These are phyloP conservation scores for Leptoclinus maculatus DNA, from an alignment of 2,797 vertebrate genomes.

Conservation along the genomic window DNA sequence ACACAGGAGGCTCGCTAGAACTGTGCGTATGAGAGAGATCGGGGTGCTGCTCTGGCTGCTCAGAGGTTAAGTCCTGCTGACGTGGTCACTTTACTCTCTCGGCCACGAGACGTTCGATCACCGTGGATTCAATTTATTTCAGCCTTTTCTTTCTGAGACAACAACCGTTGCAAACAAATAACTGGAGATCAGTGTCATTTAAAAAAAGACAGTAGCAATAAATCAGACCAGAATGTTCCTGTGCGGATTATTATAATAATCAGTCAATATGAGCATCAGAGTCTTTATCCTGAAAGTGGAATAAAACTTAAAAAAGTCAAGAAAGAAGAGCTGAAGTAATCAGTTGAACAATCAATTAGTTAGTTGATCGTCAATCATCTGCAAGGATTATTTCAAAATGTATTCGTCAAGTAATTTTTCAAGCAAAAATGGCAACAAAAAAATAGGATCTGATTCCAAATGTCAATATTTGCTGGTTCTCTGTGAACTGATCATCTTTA, in stretches of 20 bases:
- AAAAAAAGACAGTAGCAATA: not conserved
- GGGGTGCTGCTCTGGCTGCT: not conserved
- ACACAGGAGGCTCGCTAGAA: constrained; percentile 46
- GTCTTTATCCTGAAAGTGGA: not conserved
- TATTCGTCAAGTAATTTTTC: not conserved
- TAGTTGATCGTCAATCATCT: not conserved
- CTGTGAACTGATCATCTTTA: not conserved
- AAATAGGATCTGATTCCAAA: not conserved
- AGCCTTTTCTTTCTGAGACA: not conserved
- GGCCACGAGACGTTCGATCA: constrained; percentile 3
- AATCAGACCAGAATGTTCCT: not conserved
- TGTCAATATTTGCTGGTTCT: not conserved
- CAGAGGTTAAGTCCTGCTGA: constrained; percentile 35
- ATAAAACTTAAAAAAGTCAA: not conserved
- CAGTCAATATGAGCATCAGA: not conserved
- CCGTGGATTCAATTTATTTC: not conserved
- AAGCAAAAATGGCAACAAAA: not conserved
- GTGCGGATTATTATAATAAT: not conserved
- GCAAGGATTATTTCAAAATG: not conserved
- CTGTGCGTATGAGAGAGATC: constrained; percentile 35
- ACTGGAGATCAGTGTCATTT: not conserved
- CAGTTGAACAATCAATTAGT: not conserved
- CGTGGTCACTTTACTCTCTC: constrained; percentile 7
- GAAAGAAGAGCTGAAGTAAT: not conserved
- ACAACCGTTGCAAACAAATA: not conserved